A percentile compares a stretch with the other conserved stretches of the same genome.
These are phyloP conservation scores for Acanthosoma haemorrhoidale DNA, from an alignment of 2,888 invertebrate genomes.

Conservation along the genomic window DNA sequence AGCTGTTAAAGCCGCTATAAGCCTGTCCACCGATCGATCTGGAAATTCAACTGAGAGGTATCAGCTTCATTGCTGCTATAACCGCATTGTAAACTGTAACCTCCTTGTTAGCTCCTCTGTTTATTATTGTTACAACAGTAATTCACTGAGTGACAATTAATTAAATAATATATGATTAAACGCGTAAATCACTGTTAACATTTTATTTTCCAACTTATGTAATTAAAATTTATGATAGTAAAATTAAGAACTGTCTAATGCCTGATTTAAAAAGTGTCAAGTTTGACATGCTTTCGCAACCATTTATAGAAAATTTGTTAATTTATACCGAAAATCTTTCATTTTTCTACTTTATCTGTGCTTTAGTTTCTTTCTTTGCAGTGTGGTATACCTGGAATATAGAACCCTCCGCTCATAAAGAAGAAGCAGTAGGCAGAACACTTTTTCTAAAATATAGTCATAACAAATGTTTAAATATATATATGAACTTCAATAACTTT, in stretches of 20 bases:
- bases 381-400: constrained; percentile 15
- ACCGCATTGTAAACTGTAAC: background rate
- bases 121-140: background rate
- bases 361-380: constrained; percentile 20
- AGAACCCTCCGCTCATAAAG: background rate
- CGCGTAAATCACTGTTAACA: too few relatives aligned
- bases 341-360: constrained; percentile 15
- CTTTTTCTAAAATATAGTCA: background rate
- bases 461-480: too few relatives aligned
- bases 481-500: too few relatives aligned
- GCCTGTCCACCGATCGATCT: too few relatives aligned
- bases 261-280: background rate
- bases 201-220: too few relatives aligned
- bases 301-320: background rate
- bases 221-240: too few relatives aligned
- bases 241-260: too few relatives aligned
- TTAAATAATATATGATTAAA: too few relatives aligned
- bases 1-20: too few relatives aligned
- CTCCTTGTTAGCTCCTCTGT: background rate
- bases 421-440: background rate
- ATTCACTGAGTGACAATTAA: too few relatives aligned
- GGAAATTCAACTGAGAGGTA: too few relatives aligned
- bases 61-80: too few relatives aligned
- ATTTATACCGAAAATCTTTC: constrained; percentile 20
- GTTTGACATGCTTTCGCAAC: constrained; percentile 1